A percentile compares a stretch with the other conserved stretches of the same genome.
Evolutionary conservation across 2,113 vertebrate species (phyloP).

Genomic region (Ardeotis arabs): DNA sequence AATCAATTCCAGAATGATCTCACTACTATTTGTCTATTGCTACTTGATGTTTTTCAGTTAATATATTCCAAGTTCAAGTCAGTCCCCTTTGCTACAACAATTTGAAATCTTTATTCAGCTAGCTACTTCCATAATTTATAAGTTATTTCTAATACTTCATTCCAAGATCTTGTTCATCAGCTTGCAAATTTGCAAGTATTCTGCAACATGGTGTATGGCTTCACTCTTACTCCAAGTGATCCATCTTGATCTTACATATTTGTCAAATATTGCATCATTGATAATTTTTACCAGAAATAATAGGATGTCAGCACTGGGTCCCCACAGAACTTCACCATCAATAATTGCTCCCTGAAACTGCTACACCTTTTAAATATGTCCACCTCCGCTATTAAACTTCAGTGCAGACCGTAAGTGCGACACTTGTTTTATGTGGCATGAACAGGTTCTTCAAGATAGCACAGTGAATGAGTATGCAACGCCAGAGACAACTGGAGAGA

Average conservation of each 20-base stretch:
- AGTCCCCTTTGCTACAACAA: not conserved
- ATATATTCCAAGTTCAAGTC: not conserved
- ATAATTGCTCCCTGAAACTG: not conserved
- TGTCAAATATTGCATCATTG: not conserved
- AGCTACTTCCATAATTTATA: not conserved
- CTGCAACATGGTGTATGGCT: not conserved
- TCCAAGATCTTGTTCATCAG: not conserved
- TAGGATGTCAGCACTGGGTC: not conserved
- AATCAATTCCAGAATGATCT: slow-evolving; percentile 16
- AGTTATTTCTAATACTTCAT: not conserved
- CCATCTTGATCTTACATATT: not conserved
- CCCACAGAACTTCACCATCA: not conserved
- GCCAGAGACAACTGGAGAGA: not conserved
- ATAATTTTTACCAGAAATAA: not conserved
- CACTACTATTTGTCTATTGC: not conserved
- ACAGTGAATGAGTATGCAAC: not conserved
- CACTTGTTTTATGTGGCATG: not conserved
- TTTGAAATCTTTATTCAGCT: not conserved
- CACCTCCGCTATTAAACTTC: not conserved
- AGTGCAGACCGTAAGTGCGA: not conserved
- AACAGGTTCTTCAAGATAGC: not conserved
- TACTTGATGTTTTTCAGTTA: slow-evolving; percentile 17
- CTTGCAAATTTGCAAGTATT: not conserved
- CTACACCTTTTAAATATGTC: not conserved
- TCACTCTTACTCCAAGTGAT: not conserved